phyloP scores from a whole-genome alignment of 2,888 invertebrate species.

The Penaeus monodon region DNA sequence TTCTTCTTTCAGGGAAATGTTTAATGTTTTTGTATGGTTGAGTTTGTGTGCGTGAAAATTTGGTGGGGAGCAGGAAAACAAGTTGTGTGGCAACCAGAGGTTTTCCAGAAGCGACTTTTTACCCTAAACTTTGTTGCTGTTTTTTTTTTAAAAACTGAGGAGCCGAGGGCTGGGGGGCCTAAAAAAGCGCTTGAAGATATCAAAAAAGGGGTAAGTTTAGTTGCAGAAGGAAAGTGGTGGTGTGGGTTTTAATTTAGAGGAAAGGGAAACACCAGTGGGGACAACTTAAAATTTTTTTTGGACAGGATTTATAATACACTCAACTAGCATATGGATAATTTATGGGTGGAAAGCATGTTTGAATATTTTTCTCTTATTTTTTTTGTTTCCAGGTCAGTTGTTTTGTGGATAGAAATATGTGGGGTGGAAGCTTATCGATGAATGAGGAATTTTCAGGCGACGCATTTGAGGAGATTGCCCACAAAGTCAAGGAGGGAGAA shows the following conservation, averaged over 20 bases:
- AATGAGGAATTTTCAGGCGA: slow-evolving; percentile 86
- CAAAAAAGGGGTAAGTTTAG: too few species aligned
- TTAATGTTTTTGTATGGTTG: too few species aligned
- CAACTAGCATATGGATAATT: not conserved
- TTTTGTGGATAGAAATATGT: slow-evolving; percentile 94
- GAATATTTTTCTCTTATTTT: not conserved
- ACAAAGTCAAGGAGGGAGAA: slow-evolving; percentile 88
- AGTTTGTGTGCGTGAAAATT: too few species aligned
- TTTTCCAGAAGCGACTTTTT: too few species aligned
- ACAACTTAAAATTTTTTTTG: not conserved
- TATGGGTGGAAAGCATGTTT: not conserved
- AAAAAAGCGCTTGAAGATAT: too few species aligned
- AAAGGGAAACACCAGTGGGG: not conserved
- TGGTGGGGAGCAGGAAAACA: too few species aligned
- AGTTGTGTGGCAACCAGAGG: too few species aligned
- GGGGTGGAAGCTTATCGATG: slow-evolving; percentile 93
- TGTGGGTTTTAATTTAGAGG: not conserved
- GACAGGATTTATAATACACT: not conserved
- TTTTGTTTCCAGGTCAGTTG: slow-evolving; percentile 78
- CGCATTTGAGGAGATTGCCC: slow-evolving; percentile 84
- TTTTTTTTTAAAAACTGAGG: too few species aligned
- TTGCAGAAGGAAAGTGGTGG: not conserved
- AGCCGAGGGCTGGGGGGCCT: too few species aligned
- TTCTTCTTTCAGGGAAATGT: too few species aligned
- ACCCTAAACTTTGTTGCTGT: too few species aligned